phyloP scores from a whole-genome alignment of 2,888 invertebrate genomes.

The Epinotia brunnichana region DNA sequence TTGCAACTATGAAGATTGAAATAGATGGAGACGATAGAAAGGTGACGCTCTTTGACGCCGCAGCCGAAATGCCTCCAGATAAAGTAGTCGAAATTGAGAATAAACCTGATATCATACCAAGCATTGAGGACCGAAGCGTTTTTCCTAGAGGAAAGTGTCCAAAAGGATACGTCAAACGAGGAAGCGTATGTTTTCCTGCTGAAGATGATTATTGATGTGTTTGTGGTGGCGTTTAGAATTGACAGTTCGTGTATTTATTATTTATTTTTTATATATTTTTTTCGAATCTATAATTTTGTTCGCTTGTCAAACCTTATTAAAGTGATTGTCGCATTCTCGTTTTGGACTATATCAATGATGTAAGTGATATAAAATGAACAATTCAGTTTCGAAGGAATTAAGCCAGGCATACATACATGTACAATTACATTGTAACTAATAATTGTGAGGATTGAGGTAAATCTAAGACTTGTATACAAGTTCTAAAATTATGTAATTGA shows the following conservation, averaged over 20 bases:
- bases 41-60: conserved; percentile 31
- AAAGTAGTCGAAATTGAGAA: conserved; percentile 20
- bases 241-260: background rate
- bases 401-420: no score
- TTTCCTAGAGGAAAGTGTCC: conserved; percentile 50
- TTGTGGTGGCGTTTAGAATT: background rate
- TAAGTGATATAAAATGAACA: no score
- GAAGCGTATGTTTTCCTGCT: conserved; percentile 54
- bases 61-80: conserved; percentile 32
- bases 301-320: no score
- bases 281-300: no score
- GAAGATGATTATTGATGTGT: conserved; percentile 20
- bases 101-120: conserved; percentile 36
- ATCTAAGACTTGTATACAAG: background rate
- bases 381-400: no score
- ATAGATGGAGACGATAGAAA: conserved; percentile 38
- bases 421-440: background rate
- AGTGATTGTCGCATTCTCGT: no score
- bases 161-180: conserved; percentile 49
- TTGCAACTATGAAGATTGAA: conserved; percentile 47
- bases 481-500: background rate
- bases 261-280: background rate
- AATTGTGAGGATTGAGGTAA: background rate
- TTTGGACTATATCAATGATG: no score
- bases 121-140: conserved; percentile 49